These are phyloP conservation scores for Ophraella communa DNA, from an alignment of 2,888 invertebrate species.

Conservation along the genomic window DNA sequence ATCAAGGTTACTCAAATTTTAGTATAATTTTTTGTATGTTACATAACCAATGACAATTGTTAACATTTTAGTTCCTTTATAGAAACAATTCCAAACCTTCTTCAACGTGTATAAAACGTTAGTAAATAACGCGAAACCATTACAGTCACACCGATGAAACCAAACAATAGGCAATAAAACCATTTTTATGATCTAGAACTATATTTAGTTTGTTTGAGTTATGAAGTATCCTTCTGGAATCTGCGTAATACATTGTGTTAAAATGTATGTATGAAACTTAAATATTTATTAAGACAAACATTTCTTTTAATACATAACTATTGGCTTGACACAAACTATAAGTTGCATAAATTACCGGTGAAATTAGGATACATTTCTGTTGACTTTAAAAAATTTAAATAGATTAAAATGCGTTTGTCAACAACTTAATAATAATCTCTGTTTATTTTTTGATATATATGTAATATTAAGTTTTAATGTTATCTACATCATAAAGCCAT, in stretches of 20 bases:
- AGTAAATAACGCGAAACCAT: neutral
- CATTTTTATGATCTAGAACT: neutral
- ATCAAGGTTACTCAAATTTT: no score
- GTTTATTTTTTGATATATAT: neutral
- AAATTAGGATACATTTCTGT: neutral
- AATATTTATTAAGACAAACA: neutral
- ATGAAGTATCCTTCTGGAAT: neutral
- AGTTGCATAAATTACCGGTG: no score
- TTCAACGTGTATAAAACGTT: conserved; percentile 55
- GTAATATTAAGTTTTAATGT: neutral
- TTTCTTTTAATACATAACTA: neutral
- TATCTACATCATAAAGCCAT: neutral
- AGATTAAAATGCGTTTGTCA: neutral
- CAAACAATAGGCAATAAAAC: conserved; percentile 10
- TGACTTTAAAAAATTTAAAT: neutral
- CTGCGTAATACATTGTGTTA: neutral
- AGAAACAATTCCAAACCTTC: no score
- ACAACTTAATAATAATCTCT: neutral
- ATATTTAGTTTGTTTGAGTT: neutral
- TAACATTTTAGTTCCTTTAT: neutral
- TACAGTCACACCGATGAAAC: neutral
- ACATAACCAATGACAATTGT: no score
- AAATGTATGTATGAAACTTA: neutral
- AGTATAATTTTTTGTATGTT: no score
- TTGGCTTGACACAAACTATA: no score